Conservation (phyloP, 2,113 vertebrate species). For the Sphaerodactylus townsendi region DNA sequence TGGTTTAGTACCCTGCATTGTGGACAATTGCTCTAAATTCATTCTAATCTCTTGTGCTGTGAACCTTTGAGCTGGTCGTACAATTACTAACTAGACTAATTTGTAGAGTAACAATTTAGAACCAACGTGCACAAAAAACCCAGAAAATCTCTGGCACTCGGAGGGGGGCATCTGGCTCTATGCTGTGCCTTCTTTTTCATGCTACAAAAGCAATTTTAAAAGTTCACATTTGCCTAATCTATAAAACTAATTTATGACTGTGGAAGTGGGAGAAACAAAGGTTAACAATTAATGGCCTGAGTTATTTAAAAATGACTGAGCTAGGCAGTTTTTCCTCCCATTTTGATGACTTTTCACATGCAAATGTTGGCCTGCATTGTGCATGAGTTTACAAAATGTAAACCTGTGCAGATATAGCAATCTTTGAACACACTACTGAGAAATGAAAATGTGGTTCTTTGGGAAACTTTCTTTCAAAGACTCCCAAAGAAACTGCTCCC, state of each 20-base stretch:
- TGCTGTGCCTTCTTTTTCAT: slow-evolving; percentile 59
- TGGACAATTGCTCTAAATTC: slow-evolving; percentile 13
- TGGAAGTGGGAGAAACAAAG: slow-evolving; percentile 75
- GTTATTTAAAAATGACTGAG: slow-evolving; percentile 78
- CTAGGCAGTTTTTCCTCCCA: slow-evolving; percentile 67
- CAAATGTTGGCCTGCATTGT: slow-evolving; percentile 53
- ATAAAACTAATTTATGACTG: slow-evolving; percentile 82
- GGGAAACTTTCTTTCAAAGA: background rate
- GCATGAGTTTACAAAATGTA: slow-evolving; percentile 33
- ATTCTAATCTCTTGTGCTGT: slow-evolving; percentile 32
- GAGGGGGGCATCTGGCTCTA: slow-evolving; percentile 11
- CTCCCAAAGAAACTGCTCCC: background rate
- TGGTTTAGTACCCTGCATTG: background rate
- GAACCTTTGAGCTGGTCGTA: slow-evolving; percentile 24
- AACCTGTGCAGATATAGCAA: slow-evolving; percentile 45
- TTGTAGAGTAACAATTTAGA: slow-evolving; percentile 42
- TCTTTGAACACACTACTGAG: slow-evolving; percentile 22
- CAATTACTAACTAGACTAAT: slow-evolving; percentile 39
- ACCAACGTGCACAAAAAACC: slow-evolving; percentile 35
- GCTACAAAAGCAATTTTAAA: slow-evolving; percentile 78
- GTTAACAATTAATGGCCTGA: slow-evolving; percentile 75
- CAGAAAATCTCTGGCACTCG: slow-evolving; percentile 35
- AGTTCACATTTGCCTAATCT: slow-evolving; percentile 81
- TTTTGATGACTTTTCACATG: slow-evolving; percentile 76
- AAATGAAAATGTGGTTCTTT: background rate